These are phyloP conservation scores for Tethea ocularis DNA, from an alignment of 2,888 invertebrate species.

Conservation along the genomic window DNA sequence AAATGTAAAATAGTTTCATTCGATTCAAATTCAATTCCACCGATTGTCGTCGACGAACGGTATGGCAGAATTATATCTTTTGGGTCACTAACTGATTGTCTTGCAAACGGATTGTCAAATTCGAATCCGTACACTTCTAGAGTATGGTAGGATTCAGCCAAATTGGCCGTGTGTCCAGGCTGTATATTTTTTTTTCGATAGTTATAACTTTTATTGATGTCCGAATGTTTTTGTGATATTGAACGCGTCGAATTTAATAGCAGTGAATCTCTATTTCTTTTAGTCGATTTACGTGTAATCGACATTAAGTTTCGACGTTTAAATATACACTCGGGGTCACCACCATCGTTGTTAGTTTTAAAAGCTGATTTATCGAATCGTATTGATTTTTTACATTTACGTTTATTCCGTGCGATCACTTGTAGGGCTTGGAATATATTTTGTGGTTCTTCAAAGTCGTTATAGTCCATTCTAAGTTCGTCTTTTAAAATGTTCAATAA, in stretches of 20 bases:
- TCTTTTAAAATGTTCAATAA: conserved; percentile 54
- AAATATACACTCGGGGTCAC: conserved; percentile 38
- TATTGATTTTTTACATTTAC: conserved; percentile 16
- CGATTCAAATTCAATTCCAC: conserved; percentile 10
- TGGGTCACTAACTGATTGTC: not conserved
- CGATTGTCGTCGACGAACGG: conserved; percentile 22
- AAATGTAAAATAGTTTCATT: not conserved
- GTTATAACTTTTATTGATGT: conserved; percentile 9
- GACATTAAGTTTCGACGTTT: conserved; percentile 45
- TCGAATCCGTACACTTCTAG: conserved; percentile 50
- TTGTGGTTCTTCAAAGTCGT: conserved; percentile 47
- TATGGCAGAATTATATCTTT: conserved; percentile 25
- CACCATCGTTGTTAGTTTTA: conserved; percentile 7
- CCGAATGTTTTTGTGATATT: not conserved
- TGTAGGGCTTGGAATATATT: conserved; percentile 60
- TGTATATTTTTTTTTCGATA: not conserved
- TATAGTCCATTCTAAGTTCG: conserved; percentile 41
- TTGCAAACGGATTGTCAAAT: conserved; percentile 27
- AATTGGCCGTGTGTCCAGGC: conserved; percentile 10
- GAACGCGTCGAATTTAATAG: conserved; percentile 5
- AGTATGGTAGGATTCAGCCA: conserved; percentile 41
- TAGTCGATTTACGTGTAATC: conserved; percentile 22
- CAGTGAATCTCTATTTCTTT: conserved; percentile 11
- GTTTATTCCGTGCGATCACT: conserved; percentile 56
- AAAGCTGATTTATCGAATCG: not conserved